Evolutionary conservation across 2,888 invertebrate species (phyloP).

Genomic region (Cerastis leucographa): DNA sequence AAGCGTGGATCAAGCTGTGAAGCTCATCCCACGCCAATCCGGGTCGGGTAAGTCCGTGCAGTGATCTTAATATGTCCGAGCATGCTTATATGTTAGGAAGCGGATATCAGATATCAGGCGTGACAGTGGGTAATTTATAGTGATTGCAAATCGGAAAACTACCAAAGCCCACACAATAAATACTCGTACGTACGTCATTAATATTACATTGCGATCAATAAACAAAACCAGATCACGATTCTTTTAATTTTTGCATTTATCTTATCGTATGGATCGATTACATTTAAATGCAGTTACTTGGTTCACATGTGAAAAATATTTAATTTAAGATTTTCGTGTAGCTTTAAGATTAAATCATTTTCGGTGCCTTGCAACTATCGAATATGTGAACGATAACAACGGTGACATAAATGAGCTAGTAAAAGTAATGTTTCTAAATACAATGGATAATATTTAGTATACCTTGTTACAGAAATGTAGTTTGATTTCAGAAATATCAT

Average conservation of each 20-base stretch:
- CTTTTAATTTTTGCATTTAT: conserved; percentile 14
- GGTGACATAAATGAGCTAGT: neutral
- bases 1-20: no score
- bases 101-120: conserved; percentile 30
- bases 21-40: neutral
- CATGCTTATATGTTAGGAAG: neutral
- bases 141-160: conserved; percentile 43
- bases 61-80: conserved; percentile 20
- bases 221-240: conserved; percentile 19
- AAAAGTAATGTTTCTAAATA: neutral
- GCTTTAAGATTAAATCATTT: neutral
- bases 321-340: neutral
- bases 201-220: conserved; percentile 24
- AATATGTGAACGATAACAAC: neutral
- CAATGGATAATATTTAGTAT: conserved; percentile 57
- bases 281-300: conserved; percentile 6
- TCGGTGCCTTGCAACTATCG: neutral
- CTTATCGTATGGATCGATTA: conserved; percentile 2
- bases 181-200: neutral
- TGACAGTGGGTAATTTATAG: conserved; percentile 18
- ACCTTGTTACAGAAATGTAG: conserved; percentile 94
- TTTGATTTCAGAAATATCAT: conserved; percentile 93
- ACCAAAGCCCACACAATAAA: conserved; percentile 34
- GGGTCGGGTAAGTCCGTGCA: neutral
- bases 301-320: neutral